These are phyloP conservation scores for Stegostoma tigrinum DNA, from an alignment of 2,113 vertebrate species.

Conservation along the genomic window DNA sequence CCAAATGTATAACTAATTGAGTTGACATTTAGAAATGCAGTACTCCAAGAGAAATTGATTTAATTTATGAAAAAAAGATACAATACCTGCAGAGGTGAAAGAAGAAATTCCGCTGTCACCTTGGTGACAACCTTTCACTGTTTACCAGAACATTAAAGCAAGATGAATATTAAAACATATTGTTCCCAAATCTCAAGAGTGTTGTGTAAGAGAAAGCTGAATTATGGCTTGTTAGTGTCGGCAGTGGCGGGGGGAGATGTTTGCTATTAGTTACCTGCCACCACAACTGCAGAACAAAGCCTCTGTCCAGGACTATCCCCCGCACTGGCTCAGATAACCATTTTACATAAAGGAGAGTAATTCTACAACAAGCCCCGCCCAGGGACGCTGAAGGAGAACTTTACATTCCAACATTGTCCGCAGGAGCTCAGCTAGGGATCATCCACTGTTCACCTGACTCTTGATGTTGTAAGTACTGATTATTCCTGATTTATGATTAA, in stretches of 20 bases:
- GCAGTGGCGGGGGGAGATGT: neutral
- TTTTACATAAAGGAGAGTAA: neutral
- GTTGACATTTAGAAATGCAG: neutral
- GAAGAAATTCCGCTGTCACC: neutral
- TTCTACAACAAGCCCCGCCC: neutral
- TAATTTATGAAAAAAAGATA: neutral
- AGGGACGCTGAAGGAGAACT: neutral
- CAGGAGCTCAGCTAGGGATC: neutral
- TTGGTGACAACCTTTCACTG: neutral
- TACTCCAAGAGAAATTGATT: neutral
- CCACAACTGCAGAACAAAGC: neutral
- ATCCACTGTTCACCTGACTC: neutral
- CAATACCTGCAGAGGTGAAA: neutral
- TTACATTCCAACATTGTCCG: neutral
- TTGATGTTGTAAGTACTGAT: constrained; percentile 30
- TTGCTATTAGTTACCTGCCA: constrained; percentile 23
- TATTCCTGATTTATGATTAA: constrained; percentile 20
- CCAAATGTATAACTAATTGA: neutral
- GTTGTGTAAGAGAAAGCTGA: neutral
- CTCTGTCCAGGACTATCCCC: neutral
- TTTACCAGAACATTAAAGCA: neutral
- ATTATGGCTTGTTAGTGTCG: neutral
- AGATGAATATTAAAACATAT: neutral
- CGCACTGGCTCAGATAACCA: constrained; percentile 27
- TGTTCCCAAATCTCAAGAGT: neutral